Evolutionary conservation across 2,113 vertebrate genomes (phyloP), one percentile per base, ranked within the genome.

Genomic region (Antechinus flavipes): DNA sequence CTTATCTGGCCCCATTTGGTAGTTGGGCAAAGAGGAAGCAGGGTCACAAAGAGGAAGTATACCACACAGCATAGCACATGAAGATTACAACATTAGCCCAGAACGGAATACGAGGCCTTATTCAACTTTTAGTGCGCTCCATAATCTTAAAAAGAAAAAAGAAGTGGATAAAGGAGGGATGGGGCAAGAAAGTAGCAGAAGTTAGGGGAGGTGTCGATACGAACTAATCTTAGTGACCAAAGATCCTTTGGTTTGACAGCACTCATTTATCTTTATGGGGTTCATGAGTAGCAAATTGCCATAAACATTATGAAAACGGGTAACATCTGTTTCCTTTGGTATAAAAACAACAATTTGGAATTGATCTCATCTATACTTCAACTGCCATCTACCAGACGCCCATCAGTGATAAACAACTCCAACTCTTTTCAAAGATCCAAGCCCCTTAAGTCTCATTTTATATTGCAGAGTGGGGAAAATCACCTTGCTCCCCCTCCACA

Each of bases 11-110:
- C 58, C 35, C 25, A n/a, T 49, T 1, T 92, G 95, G 95, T 92
- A 96, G 94, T 6, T 35, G 52, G 91, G 90, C 84, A 94, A 94
- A 96, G 92, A 93, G 97, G 96, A 97, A 97, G 89, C 25, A 22
- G n/a, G 68, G 68, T 91, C 55, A 92, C 16, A 91, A 92, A 98
- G 96, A 96, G 98, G 97, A 98, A 97, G 96, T 89, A n/a, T 47
- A 91, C 58, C 35, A 23, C n/a, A 16, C 3, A 52, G 61, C 92
- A 97, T 9, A 52, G 91, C 55, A 55, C 35, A 84, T 94, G n/a
- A 90, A 91, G 76, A 93, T 96, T 93, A 97, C 56, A 96, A 90
- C 94, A 96, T 84, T 8, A 8, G 19, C n/a, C 68, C 68, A 84
- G n/a, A 42, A 84, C n/a, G n/a, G 90, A 92, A 46, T 76, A 90